Evolutionary conservation across 2,797 vertebrate genomes (phyloP).

Genomic region (Lacerta agilis): DNA sequence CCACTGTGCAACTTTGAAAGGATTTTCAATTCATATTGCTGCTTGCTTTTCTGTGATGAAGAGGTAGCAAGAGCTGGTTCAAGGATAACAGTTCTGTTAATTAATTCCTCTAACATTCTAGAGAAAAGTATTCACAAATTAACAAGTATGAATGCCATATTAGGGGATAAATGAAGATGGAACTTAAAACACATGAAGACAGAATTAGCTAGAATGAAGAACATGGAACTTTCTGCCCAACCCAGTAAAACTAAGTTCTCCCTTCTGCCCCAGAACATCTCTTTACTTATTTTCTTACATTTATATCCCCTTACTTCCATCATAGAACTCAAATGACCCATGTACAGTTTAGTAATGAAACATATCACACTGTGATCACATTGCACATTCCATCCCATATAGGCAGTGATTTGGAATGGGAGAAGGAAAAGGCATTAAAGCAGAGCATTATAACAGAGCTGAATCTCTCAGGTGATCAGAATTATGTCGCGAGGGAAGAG

Average conservation of each 20-base stretch:
- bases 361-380: neutral
- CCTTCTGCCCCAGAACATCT: too few species aligned
- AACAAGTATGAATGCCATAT: neutral
- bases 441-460: too few species aligned
- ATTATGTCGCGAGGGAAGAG: too few species aligned
- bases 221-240: neutral
- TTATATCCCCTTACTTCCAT: too few species aligned
- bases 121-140: neutral
- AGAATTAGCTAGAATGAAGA: neutral
- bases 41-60: constrained; percentile 38
- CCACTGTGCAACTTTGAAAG: constrained; percentile 46
- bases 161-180: neutral
- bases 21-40: constrained; percentile 42
- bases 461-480: too few species aligned
- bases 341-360: too few species aligned
- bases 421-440: neutral
- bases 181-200: neutral
- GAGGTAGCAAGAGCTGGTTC: constrained; percentile 21
- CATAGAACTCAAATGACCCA: too few species aligned
- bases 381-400: neutral
- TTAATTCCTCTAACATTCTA: neutral
- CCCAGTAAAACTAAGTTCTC: neutral
- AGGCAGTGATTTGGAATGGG: too few species aligned
- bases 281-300: too few species aligned
- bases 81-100: neutral